phyloP scores from a whole-genome alignment of 2,888 invertebrate genomes.

The Amblyjoppa proteus region DNA sequence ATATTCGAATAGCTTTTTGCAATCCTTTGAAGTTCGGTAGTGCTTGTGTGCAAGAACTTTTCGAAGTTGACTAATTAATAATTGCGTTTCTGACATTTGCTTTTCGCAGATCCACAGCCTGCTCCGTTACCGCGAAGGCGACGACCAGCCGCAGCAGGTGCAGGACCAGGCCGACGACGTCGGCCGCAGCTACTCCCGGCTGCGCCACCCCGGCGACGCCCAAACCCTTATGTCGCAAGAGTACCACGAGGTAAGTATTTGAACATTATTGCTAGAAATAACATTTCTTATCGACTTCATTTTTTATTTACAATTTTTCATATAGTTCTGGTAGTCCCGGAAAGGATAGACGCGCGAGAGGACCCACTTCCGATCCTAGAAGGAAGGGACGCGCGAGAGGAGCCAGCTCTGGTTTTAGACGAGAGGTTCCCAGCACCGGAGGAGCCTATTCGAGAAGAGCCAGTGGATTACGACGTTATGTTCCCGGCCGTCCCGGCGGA shows the following conservation, averaged over 20 bases:
- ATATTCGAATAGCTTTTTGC: not conserved
- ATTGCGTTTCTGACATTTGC: not conserved
- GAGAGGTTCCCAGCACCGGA: too few species aligned
- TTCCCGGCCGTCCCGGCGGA: not conserved
- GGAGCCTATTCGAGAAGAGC: too few species aligned
- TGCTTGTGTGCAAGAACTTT: not conserved
- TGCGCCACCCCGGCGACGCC: not conserved
- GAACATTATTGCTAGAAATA: not conserved
- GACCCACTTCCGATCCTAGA: not conserved
- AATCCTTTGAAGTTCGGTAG: not conserved
- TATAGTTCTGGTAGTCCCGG: not conserved
- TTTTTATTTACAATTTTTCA: too few species aligned
- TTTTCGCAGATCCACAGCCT: not conserved
- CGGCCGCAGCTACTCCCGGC: not conserved
- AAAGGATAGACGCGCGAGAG: too few species aligned
- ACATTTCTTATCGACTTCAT: not conserved
- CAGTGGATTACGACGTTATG: not conserved
- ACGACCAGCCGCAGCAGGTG: not conserved
- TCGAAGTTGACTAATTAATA: too few species aligned
- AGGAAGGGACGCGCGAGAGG: not conserved
- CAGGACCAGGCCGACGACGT: not conserved
- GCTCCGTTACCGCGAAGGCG: not conserved
- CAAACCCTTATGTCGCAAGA: not conserved
- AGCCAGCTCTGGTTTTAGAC: not conserved
- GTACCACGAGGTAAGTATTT: not conserved